Evolutionary conservation across 1,140 invertebrate species (phyloP).

Genomic region (Notospermus geniculatus): DNA sequence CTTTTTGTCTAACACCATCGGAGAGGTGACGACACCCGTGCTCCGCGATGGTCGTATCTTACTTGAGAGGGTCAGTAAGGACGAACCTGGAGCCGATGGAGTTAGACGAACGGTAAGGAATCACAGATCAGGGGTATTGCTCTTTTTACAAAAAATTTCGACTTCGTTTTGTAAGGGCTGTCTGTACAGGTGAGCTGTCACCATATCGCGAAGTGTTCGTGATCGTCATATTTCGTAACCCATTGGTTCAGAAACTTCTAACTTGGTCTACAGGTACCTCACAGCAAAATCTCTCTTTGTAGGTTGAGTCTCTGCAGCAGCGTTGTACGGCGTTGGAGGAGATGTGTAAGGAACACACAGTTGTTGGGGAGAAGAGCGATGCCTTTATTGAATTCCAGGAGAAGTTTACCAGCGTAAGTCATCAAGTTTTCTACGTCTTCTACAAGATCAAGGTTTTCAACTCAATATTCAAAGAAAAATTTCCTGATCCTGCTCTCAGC

Average conservation of each 20-base stretch:
- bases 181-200: too few relatives aligned
- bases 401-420: constrained; percentile 67
- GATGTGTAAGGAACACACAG: constrained; percentile 68
- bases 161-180: too few relatives aligned
- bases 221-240: too few relatives aligned
- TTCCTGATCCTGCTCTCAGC: too few relatives aligned
- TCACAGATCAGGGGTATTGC: too few relatives aligned
- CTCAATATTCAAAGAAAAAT: too few relatives aligned
- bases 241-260: too few relatives aligned
- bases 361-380: constrained; percentile 68
- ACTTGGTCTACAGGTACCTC: too few relatives aligned
- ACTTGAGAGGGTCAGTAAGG: constrained; percentile 68
- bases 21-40: constrained; percentile 66
- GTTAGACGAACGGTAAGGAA: constrained; percentile 52
- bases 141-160: too few relatives aligned
- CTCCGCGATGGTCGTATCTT: constrained; percentile 72
- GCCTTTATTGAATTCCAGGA: constrained; percentile 69
- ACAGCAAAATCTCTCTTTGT: constrained; percentile 13
- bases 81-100: constrained; percentile 66
- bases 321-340: constrained; percentile 68
- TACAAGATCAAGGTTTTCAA: too few relatives aligned
- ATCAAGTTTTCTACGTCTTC: too few relatives aligned
- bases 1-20: constrained; percentile 64
- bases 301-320: constrained; percentile 73
- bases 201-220: too few relatives aligned